Percentiles rank a stretch among this genome's conserved stretches.
Conservation (phyloP, 2,797 vertebrate genomes). For the Ctenopoma kingsleyae region DNA sequence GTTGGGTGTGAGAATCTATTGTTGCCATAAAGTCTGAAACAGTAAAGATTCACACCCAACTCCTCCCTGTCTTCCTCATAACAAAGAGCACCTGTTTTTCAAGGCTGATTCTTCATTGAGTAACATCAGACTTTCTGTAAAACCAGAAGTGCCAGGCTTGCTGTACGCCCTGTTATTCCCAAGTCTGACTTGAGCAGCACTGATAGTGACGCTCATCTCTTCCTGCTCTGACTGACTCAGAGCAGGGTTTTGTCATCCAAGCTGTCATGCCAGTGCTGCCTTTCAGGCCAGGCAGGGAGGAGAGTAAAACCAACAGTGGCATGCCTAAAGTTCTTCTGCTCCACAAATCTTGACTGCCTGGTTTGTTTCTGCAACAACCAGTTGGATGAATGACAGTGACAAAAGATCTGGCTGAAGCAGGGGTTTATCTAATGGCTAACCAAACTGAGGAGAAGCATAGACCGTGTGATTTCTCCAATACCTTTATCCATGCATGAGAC, state of each 20-base stretch:
- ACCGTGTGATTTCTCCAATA: constrained; percentile 54
- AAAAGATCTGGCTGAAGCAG: constrained; percentile 34
- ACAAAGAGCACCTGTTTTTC: constrained; percentile 55
- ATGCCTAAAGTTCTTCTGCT: constrained; percentile 65
- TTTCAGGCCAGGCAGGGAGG: constrained; percentile 30
- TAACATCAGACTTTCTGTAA: constrained; percentile 56
- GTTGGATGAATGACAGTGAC: constrained; percentile 55
- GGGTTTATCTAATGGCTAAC: constrained; percentile 50
- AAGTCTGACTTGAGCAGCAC: constrained; percentile 53
- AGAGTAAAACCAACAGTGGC: constrained; percentile 67
- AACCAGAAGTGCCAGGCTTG: constrained; percentile 60
- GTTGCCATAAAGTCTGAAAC: constrained; percentile 24
- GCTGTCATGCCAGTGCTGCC: constrained; percentile 55
- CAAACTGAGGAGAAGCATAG: constrained; percentile 31
- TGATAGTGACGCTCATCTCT: constrained; percentile 43
- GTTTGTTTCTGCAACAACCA: constrained; percentile 57
- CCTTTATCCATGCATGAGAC: constrained; percentile 16
- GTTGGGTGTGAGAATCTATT: constrained; percentile 15
- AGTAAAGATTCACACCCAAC: constrained; percentile 20
- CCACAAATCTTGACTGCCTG: constrained; percentile 38
- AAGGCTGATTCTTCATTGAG: constrained; percentile 18
- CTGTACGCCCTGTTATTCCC: constrained; percentile 19
- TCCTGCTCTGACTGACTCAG: constrained; percentile 51
- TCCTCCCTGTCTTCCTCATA: constrained; percentile 7
- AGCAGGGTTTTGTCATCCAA: constrained; percentile 48